Base-by-base conservation (phyloP, 2,797 vertebrate species). In the Semotilus atromaculatus region DNA sequence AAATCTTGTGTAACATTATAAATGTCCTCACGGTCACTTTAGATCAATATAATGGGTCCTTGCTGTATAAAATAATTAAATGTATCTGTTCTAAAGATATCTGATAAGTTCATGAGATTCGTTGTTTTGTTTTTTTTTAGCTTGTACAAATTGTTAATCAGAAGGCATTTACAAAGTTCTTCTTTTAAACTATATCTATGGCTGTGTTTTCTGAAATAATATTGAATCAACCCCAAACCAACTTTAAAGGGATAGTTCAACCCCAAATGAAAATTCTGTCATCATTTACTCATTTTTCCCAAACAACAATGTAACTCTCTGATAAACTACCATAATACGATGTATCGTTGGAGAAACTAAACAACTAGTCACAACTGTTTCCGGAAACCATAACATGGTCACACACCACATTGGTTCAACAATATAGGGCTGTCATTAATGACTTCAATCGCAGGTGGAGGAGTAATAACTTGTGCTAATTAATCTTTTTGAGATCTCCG, bases 141-240 rank as follows among this genome's bases (percentile, higher is more conserved):
- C 43, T 62, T 64, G 5, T 71, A 40, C 5, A 71, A 26, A 29
- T 2, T 72, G n/a, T 48, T 43, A 40, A 70, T 40, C 6, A 16
- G 21, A 70, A 70, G 38, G 34, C 8, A 72, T 9, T 19, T 3
- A 10, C 10, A 51, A 51, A 74, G n/a, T 16, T n/a, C 3, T 38
- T 38, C 3, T 1, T 76, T 58, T 38, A 16, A 58, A 55, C 19
- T 23, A 53, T 8, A 8, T n/a, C 7, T 55, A 58, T n/a, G 34
- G 31, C 74, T 76, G 34, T 38, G 26, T 76, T 58, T 76, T 38
- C 21, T 60, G 7, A 76, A 76, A 38, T 18, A 76, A n/a, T 18
- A 51, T n/a, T n/a, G 29, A 51, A 51, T 53, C 9, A 34, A 53
- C 26, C 60, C 19, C 48, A 75, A 66, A 62, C 43, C 3, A 19